Evolutionary conservation across 2,113 vertebrate genomes (phyloP).

Genomic region (Alaudala cheleensis): DNA sequence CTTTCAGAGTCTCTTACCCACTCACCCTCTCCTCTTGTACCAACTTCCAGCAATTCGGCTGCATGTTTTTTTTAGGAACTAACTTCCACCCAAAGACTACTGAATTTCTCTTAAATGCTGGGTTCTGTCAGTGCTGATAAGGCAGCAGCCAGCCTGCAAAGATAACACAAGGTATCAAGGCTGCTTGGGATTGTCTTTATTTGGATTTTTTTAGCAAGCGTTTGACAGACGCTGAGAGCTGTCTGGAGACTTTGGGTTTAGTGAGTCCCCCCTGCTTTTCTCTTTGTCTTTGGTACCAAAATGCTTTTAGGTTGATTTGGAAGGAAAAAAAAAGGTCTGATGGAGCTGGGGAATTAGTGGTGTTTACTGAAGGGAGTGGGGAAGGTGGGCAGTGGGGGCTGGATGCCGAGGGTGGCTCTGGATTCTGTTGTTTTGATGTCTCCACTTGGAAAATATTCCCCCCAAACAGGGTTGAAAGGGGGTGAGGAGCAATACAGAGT

Average conservation of each 20-base stretch:
- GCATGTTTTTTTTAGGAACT: neutral
- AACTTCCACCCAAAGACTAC: slow-evolving; percentile 19
- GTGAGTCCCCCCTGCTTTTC: neutral
- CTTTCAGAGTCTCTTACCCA: neutral
- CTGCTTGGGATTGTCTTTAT: slow-evolving; percentile 31
- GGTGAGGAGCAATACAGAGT: neutral
- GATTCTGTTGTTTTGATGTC: neutral
- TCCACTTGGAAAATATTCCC: neutral
- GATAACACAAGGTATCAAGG: neutral
- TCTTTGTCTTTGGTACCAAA: neutral
- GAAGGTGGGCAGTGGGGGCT: neutral
- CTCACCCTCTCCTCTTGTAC: neutral
- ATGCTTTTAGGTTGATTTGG: neutral
- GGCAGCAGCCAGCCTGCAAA: slow-evolving; percentile 36
- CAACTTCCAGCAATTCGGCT: neutral
- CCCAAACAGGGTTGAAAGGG: neutral
- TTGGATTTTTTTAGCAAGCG: slow-evolving; percentile 35
- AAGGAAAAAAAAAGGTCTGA: neutral
- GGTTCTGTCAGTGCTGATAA: slow-evolving; percentile 56
- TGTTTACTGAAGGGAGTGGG: neutral
- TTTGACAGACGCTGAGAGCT: neutral
- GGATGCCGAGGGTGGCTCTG: accelerated
- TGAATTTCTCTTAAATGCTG: neutral
- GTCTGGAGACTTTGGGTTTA: neutral
- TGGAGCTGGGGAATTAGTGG: neutral